phyloP scores from a whole-genome alignment of 2,113 vertebrate species.

The Zingel zingel region DNA sequence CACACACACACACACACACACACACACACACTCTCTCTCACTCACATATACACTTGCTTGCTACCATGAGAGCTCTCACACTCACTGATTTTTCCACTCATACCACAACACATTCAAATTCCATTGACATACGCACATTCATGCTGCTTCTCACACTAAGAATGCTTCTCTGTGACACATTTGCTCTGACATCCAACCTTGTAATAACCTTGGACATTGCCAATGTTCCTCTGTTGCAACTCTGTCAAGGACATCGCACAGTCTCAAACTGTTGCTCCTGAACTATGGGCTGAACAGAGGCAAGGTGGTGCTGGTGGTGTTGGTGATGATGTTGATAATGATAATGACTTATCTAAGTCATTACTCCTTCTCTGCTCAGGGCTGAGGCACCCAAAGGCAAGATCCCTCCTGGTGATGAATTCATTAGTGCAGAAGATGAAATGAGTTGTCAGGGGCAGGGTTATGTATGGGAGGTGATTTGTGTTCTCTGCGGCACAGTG shows the following conservation, averaged over 20 bases:
- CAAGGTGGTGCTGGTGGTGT: slow-evolving; percentile 32
- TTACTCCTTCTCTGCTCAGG: slow-evolving; percentile 67
- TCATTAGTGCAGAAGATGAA: slow-evolving; percentile 79
- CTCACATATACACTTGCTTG: slow-evolving; percentile 41
- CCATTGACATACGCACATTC: slow-evolving; percentile 61
- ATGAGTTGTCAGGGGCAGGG: slow-evolving; percentile 75
- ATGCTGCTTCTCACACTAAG: slow-evolving; percentile 52
- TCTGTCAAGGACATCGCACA: slow-evolving; percentile 48
- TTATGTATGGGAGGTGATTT: slow-evolving; percentile 78
- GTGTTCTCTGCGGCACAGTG: slow-evolving; percentile 66
- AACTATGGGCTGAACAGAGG: slow-evolving; percentile 32
- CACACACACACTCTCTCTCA: slow-evolving; percentile 37
- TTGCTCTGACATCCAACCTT: slow-evolving; percentile 36
- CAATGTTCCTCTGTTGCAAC: slow-evolving; percentile 44
- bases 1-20: slow-evolving; percentile 32
- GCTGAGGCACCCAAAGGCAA: slow-evolving; percentile 61
- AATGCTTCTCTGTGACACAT: slow-evolving; percentile 53
- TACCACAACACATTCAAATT: slow-evolving; percentile 73
- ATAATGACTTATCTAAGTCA: slow-evolving; percentile 71
- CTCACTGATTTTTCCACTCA: slow-evolving; percentile 62
- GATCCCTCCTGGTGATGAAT: slow-evolving; percentile 74
- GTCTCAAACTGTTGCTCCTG: slow-evolving; percentile 62
- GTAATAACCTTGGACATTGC: slow-evolving; percentile 58
- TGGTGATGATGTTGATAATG: slow-evolving; percentile 54
- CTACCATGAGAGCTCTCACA: slow-evolving; percentile 52